phyloP scores from a whole-genome alignment of 2,888 invertebrate species.

The Drosophila stalkeri region DNA sequence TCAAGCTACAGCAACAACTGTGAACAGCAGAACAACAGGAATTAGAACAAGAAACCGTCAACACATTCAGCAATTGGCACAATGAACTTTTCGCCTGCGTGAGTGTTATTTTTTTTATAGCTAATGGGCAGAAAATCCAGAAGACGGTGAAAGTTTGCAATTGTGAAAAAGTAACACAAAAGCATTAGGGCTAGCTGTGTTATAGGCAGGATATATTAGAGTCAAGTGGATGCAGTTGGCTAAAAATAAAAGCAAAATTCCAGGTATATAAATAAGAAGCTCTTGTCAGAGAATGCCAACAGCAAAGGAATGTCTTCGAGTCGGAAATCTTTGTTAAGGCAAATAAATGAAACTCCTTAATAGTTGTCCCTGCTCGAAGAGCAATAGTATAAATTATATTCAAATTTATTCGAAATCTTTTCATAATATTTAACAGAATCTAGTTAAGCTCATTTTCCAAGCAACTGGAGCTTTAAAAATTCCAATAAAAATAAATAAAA shows the following conservation, averaged over 20 bases:
- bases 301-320: not conserved
- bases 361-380: too few species aligned
- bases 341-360: not conserved
- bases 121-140: constrained; percentile 41
- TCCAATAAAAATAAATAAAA: too few species aligned
- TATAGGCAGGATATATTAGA: not conserved
- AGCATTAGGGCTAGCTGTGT: not conserved
- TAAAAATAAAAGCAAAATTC: not conserved
- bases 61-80: constrained; percentile 68
- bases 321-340: not conserved
- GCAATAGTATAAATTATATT: too few species aligned
- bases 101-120: constrained; percentile 28
- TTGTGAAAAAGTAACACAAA: constrained; percentile 9
- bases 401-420: too few species aligned
- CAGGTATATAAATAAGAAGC: not conserved
- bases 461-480: too few species aligned
- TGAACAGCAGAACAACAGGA: constrained; percentile 17
- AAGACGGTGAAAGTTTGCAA: constrained; percentile 44
- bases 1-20: constrained; percentile 1
- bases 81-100: constrained; percentile 68
- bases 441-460: too few species aligned
- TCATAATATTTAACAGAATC: too few species aligned
- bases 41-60: constrained; percentile 42
- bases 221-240: not conserved
- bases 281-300: not conserved